Base-by-base conservation (phyloP, 2,888 invertebrate species). In the Cataglyphis cursor region DNA sequence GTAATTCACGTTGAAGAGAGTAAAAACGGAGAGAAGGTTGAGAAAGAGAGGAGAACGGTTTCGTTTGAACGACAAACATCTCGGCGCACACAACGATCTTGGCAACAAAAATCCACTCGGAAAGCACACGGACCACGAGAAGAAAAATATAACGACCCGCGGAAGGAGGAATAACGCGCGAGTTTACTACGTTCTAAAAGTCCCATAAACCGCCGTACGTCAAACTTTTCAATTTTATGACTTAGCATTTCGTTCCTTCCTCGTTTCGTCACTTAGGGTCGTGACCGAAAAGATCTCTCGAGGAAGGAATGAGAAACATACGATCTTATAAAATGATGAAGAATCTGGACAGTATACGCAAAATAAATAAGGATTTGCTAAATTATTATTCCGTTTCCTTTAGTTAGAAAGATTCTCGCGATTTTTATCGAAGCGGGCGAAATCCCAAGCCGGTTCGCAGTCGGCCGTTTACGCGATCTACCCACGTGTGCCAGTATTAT, bases 151-250 rank as follows among this genome's bases (percentile, higher is more conserved):
- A 93, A 93, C 93, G 92, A 92, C 90, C 89, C 90, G 85, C 90
- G 92, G 91, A 92, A 93, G 91, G 90, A 91, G 91, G 89, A 92
- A 93, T 93, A 92, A 94, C 93, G 93, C 90, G 90, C 90, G 91
- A 92, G 92, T 94, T 94, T 94, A 94, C 91, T 93, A 87, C 92
- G 89, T 93, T 92, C 91, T 94, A 94, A 94, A 94, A 93, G 92
- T 93, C 91, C 91, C 93, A 92, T 94, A 94, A 94, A 94, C 90
- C 90, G 89, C 65, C 88, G 90, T 88, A 91, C 91, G 93, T 92
- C 93, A 93, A 94, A 94, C 93, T 94, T 94, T 94, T 94, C 94
- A 94, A 94, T 94, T 94, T 94, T 94, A 94, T 91, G 92, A 92
- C 90, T 92, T 90, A 84, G 72, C 93, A 85, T 92, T 90, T 90